Conservation (phyloP, 2,888 invertebrate species). For the Coenonympha arcania region DNA sequence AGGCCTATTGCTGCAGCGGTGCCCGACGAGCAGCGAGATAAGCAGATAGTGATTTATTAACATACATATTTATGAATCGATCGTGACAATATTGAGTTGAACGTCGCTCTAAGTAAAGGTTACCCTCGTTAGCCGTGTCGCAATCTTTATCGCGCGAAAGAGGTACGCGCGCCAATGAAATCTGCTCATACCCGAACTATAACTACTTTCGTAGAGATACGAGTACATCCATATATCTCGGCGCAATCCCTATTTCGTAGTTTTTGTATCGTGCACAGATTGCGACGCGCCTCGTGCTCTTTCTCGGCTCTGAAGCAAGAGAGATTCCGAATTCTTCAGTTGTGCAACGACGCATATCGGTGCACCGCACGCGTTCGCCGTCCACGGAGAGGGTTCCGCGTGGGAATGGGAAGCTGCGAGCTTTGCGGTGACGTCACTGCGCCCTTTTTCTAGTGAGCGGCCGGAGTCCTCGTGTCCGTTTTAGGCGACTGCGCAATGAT, state of each 20-base stretch:
- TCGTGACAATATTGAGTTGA: conserved; percentile 69
- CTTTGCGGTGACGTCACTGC: conserved; percentile 19
- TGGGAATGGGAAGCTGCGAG: background rate
- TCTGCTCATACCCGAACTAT: conserved; percentile 14
- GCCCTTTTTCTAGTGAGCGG: conserved; percentile 49
- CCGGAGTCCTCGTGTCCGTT: conserved; percentile 72
- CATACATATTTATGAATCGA: conserved; percentile 49
- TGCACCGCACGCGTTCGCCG: background rate
- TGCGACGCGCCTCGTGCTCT: too few species aligned
- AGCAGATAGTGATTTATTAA: conserved; percentile 56
- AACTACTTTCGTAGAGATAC: background rate
- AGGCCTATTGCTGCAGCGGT: conserved; percentile 39
- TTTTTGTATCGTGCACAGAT: conserved; percentile 6
- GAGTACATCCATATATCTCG: background rate
- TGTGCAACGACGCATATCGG: conserved; percentile 7
- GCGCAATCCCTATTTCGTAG: conserved; percentile 12
- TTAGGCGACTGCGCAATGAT: conserved; percentile 70
- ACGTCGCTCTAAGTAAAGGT: conserved; percentile 65
- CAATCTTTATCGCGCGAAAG: conserved; percentile 53
- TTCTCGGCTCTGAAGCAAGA: conserved; percentile 7
- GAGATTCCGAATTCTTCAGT: conserved; percentile 2
- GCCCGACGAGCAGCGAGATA: conserved; percentile 48
- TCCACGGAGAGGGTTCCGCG: background rate
- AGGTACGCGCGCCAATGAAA: conserved; percentile 34
- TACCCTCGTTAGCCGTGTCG: conserved; percentile 67